These are phyloP conservation scores for Acronicta leporina DNA, from an alignment of 2,888 invertebrate genomes.

Conservation along the genomic window DNA sequence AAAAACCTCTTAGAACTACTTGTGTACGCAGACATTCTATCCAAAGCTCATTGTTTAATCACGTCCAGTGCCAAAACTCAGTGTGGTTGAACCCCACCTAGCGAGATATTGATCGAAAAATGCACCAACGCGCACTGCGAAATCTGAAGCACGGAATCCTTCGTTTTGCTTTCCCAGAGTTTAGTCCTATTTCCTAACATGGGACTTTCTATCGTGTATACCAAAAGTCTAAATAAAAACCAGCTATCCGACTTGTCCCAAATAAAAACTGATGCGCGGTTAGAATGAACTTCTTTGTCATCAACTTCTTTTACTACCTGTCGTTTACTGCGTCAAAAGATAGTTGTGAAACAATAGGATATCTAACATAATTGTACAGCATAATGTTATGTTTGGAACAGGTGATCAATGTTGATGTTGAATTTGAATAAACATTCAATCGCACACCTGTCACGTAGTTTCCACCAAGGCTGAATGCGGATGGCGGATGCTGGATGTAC, in stretches of 20 bases:
- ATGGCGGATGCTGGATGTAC: no score
- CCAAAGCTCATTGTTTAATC: constrained; percentile 32
- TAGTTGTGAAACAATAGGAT: constrained; percentile 14
- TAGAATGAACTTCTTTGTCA: constrained; percentile 15
- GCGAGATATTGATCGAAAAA: constrained; percentile 54
- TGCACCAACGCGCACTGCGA: constrained; percentile 46
- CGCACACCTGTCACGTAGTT: constrained; percentile 15
- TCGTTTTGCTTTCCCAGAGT: constrained; percentile 26
- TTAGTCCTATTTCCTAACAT: constrained; percentile 20
- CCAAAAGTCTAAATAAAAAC: constrained; percentile 17
- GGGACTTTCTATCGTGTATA: constrained; percentile 8
- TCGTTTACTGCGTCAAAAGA: constrained; percentile 12
- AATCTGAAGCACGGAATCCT: constrained; percentile 26
- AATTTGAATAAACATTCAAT: constrained; percentile 4
- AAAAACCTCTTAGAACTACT: background rate
- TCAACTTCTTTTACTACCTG: constrained; percentile 26
- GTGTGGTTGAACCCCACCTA: constrained; percentile 46
- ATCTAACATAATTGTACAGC: constrained; percentile 5
- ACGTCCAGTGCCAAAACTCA: constrained; percentile 50
- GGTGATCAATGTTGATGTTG: constrained; percentile 8
- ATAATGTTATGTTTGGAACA: constrained; percentile 6
- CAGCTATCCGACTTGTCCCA: no score
- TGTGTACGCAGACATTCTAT: constrained; percentile 25
- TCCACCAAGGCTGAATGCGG: background rate
- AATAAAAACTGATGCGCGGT: constrained; percentile 9